Conservation (phyloP, 2,113 vertebrate genomes). For the Spizaetus ornatus region DNA sequence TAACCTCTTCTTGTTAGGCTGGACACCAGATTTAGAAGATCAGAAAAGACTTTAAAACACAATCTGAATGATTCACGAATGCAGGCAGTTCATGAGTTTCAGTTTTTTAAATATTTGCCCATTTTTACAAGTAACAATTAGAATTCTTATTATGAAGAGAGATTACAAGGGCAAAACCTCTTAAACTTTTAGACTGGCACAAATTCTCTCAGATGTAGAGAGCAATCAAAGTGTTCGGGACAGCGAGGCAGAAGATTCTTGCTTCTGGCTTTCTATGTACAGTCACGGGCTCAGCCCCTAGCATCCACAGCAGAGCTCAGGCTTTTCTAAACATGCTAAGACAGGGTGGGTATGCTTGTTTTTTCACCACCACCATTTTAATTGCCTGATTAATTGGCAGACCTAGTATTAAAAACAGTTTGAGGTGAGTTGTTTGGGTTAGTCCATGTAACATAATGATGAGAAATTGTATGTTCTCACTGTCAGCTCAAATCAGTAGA, state of each 20-base stretch:
- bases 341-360: neutral
- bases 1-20: neutral
- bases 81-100: neutral
- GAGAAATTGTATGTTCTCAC: neutral
- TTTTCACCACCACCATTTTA: neutral
- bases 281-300: neutral
- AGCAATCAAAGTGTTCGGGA: neutral
- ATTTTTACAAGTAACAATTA: neutral
- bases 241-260: neutral
- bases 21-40: neutral
- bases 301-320: neutral
- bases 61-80: neutral
- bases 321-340: neutral
- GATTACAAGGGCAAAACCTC: neutral
- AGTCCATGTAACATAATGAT: neutral
- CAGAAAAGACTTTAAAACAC: neutral
- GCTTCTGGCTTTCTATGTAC: neutral
- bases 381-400: neutral
- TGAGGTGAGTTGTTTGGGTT: neutral
- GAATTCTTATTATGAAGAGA: neutral
- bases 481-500: neutral
- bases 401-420: neutral
- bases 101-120: neutral
- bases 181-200: neutral
- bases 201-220: neutral